A percentile compares a stretch with the other conserved stretches of the same genome.
Conservation (phyloP, 23 tunicate genomes). For the Styela clava region DNA sequence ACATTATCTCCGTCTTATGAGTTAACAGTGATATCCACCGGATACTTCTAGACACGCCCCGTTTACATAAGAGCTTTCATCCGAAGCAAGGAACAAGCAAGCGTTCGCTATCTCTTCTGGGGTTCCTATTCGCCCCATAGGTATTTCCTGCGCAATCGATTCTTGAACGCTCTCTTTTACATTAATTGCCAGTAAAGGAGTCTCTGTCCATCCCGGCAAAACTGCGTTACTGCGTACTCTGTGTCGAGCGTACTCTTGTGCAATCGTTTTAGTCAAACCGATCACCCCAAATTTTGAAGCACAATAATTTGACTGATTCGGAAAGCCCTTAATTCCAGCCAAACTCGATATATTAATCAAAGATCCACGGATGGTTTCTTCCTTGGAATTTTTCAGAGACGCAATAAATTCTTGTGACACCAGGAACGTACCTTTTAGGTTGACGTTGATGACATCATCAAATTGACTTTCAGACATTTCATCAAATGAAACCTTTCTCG, state of each 20-base stretch:
- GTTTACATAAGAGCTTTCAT: conserved; percentile 74
- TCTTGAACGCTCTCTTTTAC: background rate
- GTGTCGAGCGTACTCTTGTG: conserved; percentile 7
- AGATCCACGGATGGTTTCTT: background rate
- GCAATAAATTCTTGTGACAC: background rate
- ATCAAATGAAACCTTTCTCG: background rate
- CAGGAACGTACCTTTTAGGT: background rate
- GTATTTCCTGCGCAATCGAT: background rate
- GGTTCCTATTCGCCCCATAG: background rate
- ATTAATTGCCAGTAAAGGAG: conserved; percentile 24
- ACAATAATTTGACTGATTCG: background rate
- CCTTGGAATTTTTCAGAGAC: background rate
- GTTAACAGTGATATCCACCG: too few relatives aligned
- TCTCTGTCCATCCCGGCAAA: conserved; percentile 44
- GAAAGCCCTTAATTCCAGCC: background rate
- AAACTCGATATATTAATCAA: conserved; percentile 7
- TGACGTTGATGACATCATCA: background rate
- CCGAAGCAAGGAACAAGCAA: conserved; percentile 65
- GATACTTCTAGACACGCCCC: conserved; percentile 66
- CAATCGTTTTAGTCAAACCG: conserved; percentile 13
- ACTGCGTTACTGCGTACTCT: conserved; percentile 61
- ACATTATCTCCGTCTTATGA: too few relatives aligned
- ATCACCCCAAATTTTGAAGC: conserved; percentile 13
- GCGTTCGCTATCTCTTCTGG: conserved; percentile 76
- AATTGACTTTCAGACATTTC: background rate